These are phyloP conservation scores for Hylyphantes graminicola DNA, from an alignment of 1,140 invertebrate genomes.

Conservation along the genomic window DNA sequence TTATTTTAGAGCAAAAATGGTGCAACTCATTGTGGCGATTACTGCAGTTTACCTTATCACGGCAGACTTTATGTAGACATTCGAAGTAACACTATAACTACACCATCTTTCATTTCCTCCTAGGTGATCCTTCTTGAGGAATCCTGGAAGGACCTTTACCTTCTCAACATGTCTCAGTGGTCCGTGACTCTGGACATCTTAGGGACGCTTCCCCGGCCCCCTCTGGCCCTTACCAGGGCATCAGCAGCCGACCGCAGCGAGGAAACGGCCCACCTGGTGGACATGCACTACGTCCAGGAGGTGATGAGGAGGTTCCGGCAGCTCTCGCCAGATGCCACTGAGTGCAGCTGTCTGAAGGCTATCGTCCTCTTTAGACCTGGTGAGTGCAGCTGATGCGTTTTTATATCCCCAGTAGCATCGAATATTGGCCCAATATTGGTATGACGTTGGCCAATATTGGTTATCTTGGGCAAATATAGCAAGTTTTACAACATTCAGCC, in stretches of 20 bases:
- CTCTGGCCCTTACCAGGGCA: constrained; percentile 40
- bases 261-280: constrained; percentile 67
- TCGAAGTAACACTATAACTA: background rate
- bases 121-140: constrained; percentile 82
- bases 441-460: too few species aligned
- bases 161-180: constrained; percentile 89
- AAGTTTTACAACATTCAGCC: too few species aligned
- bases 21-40: too few species aligned
- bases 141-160: constrained; percentile 92
- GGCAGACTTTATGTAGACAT: too few species aligned
- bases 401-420: too few species aligned
- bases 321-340: constrained; percentile 83
- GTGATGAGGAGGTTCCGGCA: constrained; percentile 80
- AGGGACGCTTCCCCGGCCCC: constrained; percentile 70
- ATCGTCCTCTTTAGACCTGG: constrained; percentile 87
- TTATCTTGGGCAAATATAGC: too few species aligned
- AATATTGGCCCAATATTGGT: too few species aligned
- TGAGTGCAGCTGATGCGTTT: background rate
- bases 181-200: constrained; percentile 80
- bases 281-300: constrained; percentile 82
- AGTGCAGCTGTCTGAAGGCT: constrained; percentile 87
- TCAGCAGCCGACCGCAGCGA: constrained; percentile 15
- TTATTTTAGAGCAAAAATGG: too few species aligned
- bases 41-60: too few species aligned
- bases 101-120: background rate